Conservation (phyloP, 2,797 vertebrate genomes). For the Fringilla coelebs region DNA sequence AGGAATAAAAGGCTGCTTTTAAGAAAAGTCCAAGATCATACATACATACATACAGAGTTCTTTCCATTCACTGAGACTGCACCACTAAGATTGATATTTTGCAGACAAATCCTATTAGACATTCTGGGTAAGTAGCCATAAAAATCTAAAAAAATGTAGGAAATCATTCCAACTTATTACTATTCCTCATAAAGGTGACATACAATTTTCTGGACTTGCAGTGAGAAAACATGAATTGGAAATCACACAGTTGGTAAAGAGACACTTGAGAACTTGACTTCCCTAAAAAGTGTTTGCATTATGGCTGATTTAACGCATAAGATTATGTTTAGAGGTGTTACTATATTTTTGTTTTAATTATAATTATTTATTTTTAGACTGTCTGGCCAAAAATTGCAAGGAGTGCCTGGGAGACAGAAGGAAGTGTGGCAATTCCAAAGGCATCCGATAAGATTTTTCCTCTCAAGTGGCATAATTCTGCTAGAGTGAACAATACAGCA, state of each 20-base stretch:
- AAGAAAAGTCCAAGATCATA: background rate
- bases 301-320: background rate
- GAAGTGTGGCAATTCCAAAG: background rate
- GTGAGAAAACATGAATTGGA: background rate
- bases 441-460: background rate
- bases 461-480: background rate
- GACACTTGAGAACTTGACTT: background rate
- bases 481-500: background rate
- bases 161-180: background rate
- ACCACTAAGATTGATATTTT: background rate
- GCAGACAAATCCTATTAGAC: background rate
- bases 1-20: background rate
- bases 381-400: background rate
- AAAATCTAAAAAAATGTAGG: background rate
- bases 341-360: background rate
- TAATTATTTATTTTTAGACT: background rate
- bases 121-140: background rate
- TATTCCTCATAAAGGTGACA: background rate
- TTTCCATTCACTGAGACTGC: background rate
- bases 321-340: background rate
- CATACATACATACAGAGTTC: fast-evolving
- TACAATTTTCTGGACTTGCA: background rate
- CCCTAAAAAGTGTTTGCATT: background rate
- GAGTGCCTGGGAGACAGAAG: background rate
- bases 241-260: background rate